A percentile compares a stretch with the other conserved stretches of the same genome.
Conservation (phyloP, 2,797 vertebrate species). For the Smutsia temminckii region DNA sequence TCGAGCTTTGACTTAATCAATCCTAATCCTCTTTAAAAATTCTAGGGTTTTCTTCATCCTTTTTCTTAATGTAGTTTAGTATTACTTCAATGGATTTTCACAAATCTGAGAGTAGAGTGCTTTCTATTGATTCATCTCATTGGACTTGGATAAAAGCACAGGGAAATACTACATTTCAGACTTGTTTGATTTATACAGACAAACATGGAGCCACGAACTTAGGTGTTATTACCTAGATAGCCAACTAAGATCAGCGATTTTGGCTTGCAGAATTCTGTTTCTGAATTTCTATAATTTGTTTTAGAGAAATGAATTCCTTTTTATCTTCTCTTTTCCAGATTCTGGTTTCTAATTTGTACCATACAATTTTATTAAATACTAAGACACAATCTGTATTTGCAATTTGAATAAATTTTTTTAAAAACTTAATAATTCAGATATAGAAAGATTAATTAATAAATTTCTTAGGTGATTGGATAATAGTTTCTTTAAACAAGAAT, state of each 20-base stretch:
- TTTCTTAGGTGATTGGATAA: neutral
- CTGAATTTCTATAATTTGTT: conserved; percentile 3
- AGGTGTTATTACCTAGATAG: conserved; percentile 63
- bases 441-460: neutral
- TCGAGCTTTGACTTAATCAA: conserved; percentile 72
- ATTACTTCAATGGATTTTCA: conserved; percentile 62
- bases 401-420: neutral
- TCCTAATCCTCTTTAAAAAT: conserved; percentile 75
- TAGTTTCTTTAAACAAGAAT: conserved; percentile 3
- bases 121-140: conserved; percentile 56
- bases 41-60: conserved; percentile 69
- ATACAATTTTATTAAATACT: neutral
- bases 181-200: conserved; percentile 65
- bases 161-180: conserved; percentile 59
- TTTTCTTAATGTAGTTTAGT: conserved; percentile 63
- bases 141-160: conserved; percentile 63
- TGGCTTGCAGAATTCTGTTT: conserved; percentile 38
- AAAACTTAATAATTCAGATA: neutral
- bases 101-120: conserved; percentile 60
- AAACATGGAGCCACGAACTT: conserved; percentile 27
- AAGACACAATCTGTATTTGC: neutral
- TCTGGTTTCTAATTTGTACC: neutral
- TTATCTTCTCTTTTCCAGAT: neutral
- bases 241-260: conserved; percentile 38
- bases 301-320: conserved; percentile 9